These are phyloP conservation scores for Sarotherodon lohbergeri DNA, from an alignment of 2,113 vertebrate genomes.

Conservation along the genomic window DNA sequence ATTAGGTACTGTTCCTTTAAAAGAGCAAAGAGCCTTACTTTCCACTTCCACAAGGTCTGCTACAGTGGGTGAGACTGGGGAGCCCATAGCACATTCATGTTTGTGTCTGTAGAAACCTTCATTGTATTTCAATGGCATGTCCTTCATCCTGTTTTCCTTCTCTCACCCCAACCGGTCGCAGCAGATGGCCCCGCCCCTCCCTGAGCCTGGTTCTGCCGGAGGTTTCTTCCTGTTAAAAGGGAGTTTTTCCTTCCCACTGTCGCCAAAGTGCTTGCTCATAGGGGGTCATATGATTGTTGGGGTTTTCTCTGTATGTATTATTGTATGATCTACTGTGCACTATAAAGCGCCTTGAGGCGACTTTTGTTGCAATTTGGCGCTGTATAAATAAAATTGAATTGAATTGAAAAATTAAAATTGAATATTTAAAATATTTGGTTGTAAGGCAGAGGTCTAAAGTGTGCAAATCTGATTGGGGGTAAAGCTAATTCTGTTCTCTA, in stretches of 20 bases:
- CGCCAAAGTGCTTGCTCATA: fast-evolving
- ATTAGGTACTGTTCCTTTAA: not conserved
- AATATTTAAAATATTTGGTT: not conserved
- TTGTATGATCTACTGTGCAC: not conserved
- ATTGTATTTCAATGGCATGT: not conserved
- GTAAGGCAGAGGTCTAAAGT: not conserved
- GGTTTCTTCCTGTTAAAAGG: not conserved
- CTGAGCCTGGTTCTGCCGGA: not conserved
- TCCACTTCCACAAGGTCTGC: not conserved
- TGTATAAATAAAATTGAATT: fast-evolving
- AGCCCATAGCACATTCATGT: not conserved
- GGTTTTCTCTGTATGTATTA: not conserved
- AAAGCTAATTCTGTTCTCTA: not conserved
- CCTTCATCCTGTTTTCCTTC: fast-evolving
- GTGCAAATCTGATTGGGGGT: not conserved
- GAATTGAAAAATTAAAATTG: not conserved
- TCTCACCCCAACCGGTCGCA: fast-evolving
- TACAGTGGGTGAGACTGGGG: not conserved
- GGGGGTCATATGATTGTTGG: fast-evolving
- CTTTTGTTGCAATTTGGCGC: not conserved
- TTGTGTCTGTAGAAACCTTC: not conserved
- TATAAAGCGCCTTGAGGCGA: fast-evolving
- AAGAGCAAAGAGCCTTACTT: not conserved
- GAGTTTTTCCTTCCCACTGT: not conserved
- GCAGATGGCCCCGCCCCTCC: not conserved